phyloP scores from a whole-genome alignment of 2,888 invertebrate genomes.

The Rhaphigaster nebulosa region DNA sequence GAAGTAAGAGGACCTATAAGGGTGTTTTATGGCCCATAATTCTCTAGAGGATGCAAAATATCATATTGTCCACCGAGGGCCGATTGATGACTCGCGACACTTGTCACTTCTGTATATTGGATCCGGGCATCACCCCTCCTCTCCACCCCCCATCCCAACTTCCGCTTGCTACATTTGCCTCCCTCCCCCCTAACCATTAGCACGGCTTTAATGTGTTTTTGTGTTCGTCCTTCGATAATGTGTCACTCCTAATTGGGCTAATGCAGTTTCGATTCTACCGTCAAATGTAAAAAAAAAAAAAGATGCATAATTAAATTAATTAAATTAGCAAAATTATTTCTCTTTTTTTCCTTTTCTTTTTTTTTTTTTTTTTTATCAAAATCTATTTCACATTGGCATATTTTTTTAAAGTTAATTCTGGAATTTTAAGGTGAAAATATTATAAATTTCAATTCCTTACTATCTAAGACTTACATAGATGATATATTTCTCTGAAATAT shows the following conservation, averaged over 20 bases:
- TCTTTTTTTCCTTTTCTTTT: background rate
- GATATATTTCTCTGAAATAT: too few relatives aligned
- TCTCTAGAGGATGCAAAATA: background rate
- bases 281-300: background rate
- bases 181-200: background rate
- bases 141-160: background rate
- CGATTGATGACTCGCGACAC: background rate
- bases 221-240: conserved; percentile 13
- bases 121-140: background rate
- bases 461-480: too few relatives aligned
- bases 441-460: too few relatives aligned
- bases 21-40: conserved; percentile 3
- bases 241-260: conserved; percentile 16
- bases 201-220: conserved; percentile 27
- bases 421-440: too few relatives aligned
- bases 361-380: too few relatives aligned
- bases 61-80: background rate
- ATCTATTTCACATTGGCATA: too few relatives aligned
- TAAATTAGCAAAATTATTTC: background rate
- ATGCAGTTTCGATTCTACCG: background rate
- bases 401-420: too few relatives aligned
- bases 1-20: background rate
- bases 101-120: conserved; percentile 24
- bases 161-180: background rate
- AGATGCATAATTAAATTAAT: too few relatives aligned